Conservation (phyloP, 2,113 vertebrate genomes). For the Periophthalmus modestus region DNA sequence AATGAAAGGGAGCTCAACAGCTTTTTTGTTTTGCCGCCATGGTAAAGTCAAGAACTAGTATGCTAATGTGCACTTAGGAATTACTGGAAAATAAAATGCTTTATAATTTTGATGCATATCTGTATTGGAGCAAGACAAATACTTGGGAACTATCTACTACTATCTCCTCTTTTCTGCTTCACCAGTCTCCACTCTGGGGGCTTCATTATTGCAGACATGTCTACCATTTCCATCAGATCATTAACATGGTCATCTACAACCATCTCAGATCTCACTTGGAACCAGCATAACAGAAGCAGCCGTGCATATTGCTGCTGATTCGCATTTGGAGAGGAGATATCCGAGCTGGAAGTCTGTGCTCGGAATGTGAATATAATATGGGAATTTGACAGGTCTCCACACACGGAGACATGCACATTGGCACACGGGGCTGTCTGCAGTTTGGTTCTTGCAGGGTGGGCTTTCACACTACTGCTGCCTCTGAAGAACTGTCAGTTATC, state of each 20-base stretch:
- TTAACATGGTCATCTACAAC: constrained; percentile 1
- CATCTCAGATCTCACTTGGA: constrained; percentile 8
- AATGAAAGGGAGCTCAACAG: too few relatives aligned
- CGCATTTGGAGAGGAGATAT: not conserved
- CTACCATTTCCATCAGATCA: constrained; percentile 1
- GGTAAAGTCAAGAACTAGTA: too few relatives aligned
- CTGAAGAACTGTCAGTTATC: constrained; percentile 53
- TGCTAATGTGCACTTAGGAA: too few relatives aligned
- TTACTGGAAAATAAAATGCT: too few relatives aligned
- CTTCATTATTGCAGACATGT: not conserved
- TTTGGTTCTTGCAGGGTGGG: constrained; percentile 27
- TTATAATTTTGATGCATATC: too few relatives aligned
- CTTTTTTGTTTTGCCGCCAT: too few relatives aligned
- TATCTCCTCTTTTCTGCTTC: not conserved
- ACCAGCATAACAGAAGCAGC: not conserved
- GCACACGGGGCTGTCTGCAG: not conserved
- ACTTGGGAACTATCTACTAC: not conserved
- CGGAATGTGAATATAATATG: constrained; percentile 22
- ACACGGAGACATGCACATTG: constrained; percentile 3
- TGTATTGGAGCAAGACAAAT: too few relatives aligned
- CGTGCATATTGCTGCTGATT: not conserved
- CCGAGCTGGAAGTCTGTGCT: constrained; percentile 8
- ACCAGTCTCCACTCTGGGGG: not conserved
- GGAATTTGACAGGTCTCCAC: not conserved
- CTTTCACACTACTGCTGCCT: constrained; percentile 39